phyloP scores from a whole-genome alignment of 2,888 invertebrate species.

The Zaprionus lineosus region DNA sequence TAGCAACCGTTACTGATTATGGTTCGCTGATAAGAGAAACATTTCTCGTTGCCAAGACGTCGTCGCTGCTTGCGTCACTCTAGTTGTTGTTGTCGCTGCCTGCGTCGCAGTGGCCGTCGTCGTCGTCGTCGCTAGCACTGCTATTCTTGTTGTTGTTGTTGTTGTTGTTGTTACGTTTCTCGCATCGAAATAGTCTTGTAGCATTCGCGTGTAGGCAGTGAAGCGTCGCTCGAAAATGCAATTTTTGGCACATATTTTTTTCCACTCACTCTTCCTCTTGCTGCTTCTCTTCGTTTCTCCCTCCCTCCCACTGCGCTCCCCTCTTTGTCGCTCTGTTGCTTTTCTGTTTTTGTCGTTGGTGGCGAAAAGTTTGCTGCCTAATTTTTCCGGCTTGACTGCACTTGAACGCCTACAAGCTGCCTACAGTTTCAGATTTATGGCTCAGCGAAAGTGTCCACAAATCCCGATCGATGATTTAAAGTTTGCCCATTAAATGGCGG shows the following conservation, averaged over 20 bases:
- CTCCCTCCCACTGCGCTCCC: background rate
- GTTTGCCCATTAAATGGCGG: background rate
- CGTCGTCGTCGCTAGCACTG: background rate
- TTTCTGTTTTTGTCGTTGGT: constrained; percentile 6
- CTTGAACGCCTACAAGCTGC: constrained; percentile 49
- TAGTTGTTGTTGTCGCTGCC: background rate
- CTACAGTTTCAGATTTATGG: constrained; percentile 33
- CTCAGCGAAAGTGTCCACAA: constrained; percentile 36
- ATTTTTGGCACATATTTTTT: constrained; percentile 31
- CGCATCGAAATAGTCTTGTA: constrained; percentile 13
- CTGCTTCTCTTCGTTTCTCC: constrained; percentile 1
- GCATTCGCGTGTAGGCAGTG: constrained; percentile 24
- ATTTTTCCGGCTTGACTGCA: constrained; percentile 51
- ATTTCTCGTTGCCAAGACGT: constrained; percentile 52
- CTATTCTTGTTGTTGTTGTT: background rate
- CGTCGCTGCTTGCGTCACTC: background rate
- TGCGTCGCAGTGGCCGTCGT: constrained; percentile 40
- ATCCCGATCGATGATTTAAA: constrained; percentile 29
- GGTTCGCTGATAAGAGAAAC: constrained; percentile 51
- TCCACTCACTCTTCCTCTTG: background rate
- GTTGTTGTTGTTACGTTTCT: constrained; percentile 3
- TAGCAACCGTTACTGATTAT: constrained; percentile 32
- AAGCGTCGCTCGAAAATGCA: constrained; percentile 52
- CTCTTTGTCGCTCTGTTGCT: background rate
- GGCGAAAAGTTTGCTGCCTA: constrained; percentile 44